These are phyloP conservation scores for Caenorhabditis brenneri DNA, from an alignment of 1,140 invertebrate genomes.

Conservation along the genomic window DNA sequence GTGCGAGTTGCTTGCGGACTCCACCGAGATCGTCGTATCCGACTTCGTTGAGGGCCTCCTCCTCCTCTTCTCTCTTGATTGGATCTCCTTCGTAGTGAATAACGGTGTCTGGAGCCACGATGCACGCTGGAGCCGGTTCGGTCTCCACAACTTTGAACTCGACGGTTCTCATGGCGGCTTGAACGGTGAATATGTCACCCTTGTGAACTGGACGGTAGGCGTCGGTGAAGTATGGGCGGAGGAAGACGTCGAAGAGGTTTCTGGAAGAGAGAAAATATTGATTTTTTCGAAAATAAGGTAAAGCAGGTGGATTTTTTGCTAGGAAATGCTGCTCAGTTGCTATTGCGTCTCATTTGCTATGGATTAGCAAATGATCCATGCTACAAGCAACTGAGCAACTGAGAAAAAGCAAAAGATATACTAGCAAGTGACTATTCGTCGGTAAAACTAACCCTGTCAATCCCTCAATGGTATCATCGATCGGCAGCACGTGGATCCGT, in stretches of 20 bases:
- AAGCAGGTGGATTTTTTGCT: too few relatives aligned
- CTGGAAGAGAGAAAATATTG: background rate
- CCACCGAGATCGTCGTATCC: conserved; percentile 99
- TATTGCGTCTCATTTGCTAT: too few relatives aligned
- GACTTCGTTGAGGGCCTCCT: conserved; percentile 94
- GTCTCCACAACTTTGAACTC: conserved; percentile 97
- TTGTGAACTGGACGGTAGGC: conserved; percentile 98
- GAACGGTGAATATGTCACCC: conserved; percentile 94
- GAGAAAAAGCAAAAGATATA: too few relatives aligned
- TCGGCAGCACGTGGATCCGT: conserved; percentile 94
- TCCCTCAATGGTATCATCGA: conserved; percentile 98
- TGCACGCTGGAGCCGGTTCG: conserved; percentile 95
- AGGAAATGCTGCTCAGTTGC: too few relatives aligned
- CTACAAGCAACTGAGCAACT: too few relatives aligned
- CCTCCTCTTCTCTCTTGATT: conserved; percentile 97
- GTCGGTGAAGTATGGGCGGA: conserved; percentile 98
- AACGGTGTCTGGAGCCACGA: conserved; percentile 97
- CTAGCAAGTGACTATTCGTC: too few relatives aligned
- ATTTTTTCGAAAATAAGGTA: too few relatives aligned
- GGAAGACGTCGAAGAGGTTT: conserved; percentile 95
- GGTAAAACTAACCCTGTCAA: conserved; percentile 91
- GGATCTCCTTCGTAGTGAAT: conserved; percentile 99
- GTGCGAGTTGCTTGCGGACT: conserved; percentile 92
- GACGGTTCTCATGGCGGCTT: conserved; percentile 96
- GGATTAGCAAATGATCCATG: too few relatives aligned